Evolutionary conservation across 2,888 invertebrate species (phyloP).

Genomic region (Ornithoptera priamus): DNA sequence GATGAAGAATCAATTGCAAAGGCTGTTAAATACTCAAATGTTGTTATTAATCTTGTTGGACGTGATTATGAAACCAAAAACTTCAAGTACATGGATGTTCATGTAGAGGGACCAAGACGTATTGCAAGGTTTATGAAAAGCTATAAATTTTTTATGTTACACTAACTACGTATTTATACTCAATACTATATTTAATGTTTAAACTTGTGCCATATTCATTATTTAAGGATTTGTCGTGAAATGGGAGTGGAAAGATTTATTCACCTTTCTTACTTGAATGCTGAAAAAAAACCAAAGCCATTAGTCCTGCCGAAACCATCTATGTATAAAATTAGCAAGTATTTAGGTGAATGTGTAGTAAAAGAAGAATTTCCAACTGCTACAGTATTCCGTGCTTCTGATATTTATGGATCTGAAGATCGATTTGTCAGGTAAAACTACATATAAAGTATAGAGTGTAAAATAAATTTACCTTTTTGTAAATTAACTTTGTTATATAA

Average conservation of each 20-base stretch:
- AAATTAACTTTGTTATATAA: no score
- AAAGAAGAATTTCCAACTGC: slow-evolving; percentile 96
- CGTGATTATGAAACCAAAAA: slow-evolving; percentile 95
- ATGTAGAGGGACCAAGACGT: slow-evolving; percentile 90
- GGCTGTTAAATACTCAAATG: slow-evolving; percentile 96
- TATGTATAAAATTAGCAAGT: slow-evolving; percentile 88
- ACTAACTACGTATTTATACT: neutral
- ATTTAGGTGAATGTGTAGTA: slow-evolving; percentile 93
- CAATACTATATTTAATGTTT: neutral
- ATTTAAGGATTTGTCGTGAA: slow-evolving; percentile 80
- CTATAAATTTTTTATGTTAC: neutral
- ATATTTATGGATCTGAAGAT: slow-evolving; percentile 95
- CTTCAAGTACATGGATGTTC: slow-evolving; percentile 91
- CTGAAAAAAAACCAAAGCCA: slow-evolving; percentile 83
- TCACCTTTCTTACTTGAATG: slow-evolving; percentile 94
- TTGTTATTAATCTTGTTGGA: slow-evolving; percentile 97
- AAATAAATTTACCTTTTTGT: no score
- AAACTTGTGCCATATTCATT: neutral
- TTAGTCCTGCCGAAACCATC: slow-evolving; percentile 87
- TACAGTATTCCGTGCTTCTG: slow-evolving; percentile 94
- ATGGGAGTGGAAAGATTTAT: slow-evolving; percentile 94
- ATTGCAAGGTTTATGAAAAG: slow-evolving; percentile 83
- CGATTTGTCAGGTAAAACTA: slow-evolving; percentile 83
- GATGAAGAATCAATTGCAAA: slow-evolving; percentile 93
- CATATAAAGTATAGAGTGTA: no score